phyloP scores from a whole-genome alignment of 2,797 vertebrate genomes.

The Sebastes aleutianus region DNA sequence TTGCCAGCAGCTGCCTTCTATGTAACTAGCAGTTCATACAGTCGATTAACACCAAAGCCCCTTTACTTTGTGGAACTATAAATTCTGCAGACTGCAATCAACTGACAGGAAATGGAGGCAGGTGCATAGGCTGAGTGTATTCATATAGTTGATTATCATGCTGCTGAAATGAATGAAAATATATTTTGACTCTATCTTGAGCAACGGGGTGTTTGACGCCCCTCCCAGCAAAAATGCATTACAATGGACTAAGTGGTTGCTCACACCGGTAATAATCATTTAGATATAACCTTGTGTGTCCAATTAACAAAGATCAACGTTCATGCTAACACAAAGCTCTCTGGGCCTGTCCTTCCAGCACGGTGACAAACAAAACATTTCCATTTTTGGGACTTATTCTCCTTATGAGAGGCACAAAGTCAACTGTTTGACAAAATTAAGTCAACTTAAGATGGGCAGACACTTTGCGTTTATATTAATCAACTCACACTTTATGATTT shows the following conservation, averaged over 20 bases:
- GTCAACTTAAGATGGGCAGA: background rate
- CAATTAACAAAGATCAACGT: background rate
- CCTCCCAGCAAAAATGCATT: slow-evolving; percentile 9
- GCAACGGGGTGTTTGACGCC: background rate
- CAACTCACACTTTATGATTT: background rate
- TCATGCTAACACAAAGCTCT: background rate
- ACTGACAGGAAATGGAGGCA: background rate
- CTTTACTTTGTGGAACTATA: background rate
- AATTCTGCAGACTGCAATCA: background rate
- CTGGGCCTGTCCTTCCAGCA: background rate
- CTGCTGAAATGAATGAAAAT: background rate
- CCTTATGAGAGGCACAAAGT: background rate
- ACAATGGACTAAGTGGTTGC: background rate
- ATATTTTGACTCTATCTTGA: background rate
- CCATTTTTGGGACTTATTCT: background rate
- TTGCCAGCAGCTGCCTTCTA: background rate
- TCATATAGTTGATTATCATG: background rate
- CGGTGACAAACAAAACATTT: background rate
- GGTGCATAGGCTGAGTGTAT: background rate
- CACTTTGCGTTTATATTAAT: background rate
- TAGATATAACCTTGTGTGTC: background rate
- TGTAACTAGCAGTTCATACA: background rate
- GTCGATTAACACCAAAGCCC: slow-evolving; percentile 10
- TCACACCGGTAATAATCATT: background rate
- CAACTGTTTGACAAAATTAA: background rate